Evolutionary conservation across 2,113 vertebrate genomes (phyloP), one percentile per base, ranked within the genome.

Genomic region (Siniperca chuatsi): DNA sequence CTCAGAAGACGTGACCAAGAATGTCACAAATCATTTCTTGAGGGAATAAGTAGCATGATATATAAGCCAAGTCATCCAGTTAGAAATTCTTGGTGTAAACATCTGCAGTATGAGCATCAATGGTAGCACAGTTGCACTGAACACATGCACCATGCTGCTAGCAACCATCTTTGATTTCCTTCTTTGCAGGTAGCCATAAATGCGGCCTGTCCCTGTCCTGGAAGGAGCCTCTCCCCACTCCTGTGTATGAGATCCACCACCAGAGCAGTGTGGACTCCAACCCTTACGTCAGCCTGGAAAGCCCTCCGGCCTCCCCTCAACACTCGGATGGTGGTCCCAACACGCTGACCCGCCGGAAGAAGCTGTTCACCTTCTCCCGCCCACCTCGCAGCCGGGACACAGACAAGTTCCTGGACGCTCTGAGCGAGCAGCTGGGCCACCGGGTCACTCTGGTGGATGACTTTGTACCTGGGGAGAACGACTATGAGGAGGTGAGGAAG

Each of bases 261-360:
- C 93, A 93, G 25, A 97, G 96, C 96, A 99, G 98, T 81, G 95
- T 96, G 0, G 98, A 99, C 73, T 99, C 98, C 78, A 99, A 99
- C 92, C 98, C 98, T 3, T 99, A 99, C 1, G 97, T 98, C 79
- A 98, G 97, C 95, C 94, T 99, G 67, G 98, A 99, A 93, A 98
- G 98, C 94, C 96, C 97, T 0, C 96, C 96, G 0, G 91, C 96
- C 0, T 99, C 98, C 1, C 98, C 98, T 1, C 94, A 95, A 67
- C 96, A 75, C 77, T 23, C 87, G 0, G 61, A 90, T n/a, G 88
- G 94, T 1, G 85, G 94, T 0, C 95, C 94, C 81, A 97, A 96
- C 88, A 96, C 97, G 0, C 95, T 96, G 74, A 95, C 92, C 0
- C 96, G 96, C 15, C 95, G 95, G 52, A 97, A 94, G 94, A 99